Evolutionary conservation across 2,797 vertebrate genomes (phyloP).

Genomic region (Pogoniulus pusillus): DNA sequence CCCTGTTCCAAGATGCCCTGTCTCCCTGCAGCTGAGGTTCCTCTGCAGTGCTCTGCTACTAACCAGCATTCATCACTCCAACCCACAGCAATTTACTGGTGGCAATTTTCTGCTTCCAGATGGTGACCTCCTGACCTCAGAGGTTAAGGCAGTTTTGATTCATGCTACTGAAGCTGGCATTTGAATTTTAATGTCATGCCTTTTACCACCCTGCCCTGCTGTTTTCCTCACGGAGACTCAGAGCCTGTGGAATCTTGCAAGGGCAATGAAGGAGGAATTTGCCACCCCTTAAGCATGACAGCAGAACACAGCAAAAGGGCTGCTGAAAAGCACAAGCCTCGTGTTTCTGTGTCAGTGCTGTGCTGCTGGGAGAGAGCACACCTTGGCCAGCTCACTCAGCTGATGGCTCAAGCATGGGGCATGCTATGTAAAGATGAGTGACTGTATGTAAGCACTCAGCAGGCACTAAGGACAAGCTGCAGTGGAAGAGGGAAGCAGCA

Average conservation of each 20-base stretch:
- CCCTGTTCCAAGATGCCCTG: conserved; percentile 45
- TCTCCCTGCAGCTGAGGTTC: conserved; percentile 53
- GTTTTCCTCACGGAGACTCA: conserved; percentile 14
- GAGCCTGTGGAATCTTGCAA: conserved; percentile 11
- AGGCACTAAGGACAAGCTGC: neutral
- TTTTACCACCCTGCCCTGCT: neutral
- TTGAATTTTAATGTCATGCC: conserved; percentile 50
- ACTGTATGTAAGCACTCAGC: neutral
- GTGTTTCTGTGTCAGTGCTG: neutral
- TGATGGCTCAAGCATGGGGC: neutral
- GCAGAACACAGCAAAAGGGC: neutral
- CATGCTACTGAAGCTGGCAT: conserved; percentile 74
- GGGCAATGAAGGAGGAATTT: neutral
- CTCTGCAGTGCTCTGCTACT: conserved; percentile 69
- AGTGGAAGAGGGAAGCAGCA: neutral
- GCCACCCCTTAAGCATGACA: neutral
- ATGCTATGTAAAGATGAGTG: neutral
- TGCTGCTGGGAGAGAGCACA: neutral
- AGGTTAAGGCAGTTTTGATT: conserved; percentile 71
- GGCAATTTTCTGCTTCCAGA: conserved; percentile 73
- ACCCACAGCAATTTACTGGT: conserved; percentile 68
- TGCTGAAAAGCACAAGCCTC: neutral
- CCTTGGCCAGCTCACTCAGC: neutral
- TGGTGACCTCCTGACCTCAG: conserved; percentile 67
- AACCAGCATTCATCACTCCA: conserved; percentile 72